Evolutionary conservation across 2,113 vertebrate genomes (phyloP).

Genomic region (Probosciger aterrimus): DNA sequence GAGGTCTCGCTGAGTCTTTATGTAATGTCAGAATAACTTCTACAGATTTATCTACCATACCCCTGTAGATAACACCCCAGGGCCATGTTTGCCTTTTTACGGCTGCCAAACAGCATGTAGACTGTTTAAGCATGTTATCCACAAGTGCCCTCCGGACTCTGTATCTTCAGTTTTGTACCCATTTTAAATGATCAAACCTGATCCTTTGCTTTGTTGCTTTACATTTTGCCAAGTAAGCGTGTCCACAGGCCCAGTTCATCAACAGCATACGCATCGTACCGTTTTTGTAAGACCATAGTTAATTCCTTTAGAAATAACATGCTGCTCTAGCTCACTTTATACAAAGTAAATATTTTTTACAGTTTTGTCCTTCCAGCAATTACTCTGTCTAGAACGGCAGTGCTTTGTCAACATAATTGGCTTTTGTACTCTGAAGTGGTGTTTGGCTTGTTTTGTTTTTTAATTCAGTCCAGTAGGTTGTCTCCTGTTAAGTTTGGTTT

Average conservation of each 20-base stretch:
- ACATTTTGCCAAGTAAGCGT: slow-evolving; percentile 59
- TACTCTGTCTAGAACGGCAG: not conserved
- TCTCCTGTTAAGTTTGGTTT: not conserved
- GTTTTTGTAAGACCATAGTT: not conserved
- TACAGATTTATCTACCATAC: slow-evolving; percentile 47
- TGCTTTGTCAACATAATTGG: not conserved
- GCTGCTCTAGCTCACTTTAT: slow-evolving; percentile 51
- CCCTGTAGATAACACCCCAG: slow-evolving; percentile 61
- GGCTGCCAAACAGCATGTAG: slow-evolving; percentile 63
- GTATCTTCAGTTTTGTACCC: slow-evolving; percentile 60
- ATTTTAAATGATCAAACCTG: slow-evolving; percentile 68
- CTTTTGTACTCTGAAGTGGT: not conserved
- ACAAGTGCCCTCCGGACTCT: slow-evolving; percentile 65
- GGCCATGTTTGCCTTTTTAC: slow-evolving; percentile 67
- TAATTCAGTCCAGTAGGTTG: not conserved
- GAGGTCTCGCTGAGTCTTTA: slow-evolving; percentile 66
- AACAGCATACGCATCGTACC: not conserved
- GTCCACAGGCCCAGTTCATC: slow-evolving; percentile 20
- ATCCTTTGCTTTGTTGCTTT: slow-evolving; percentile 57
- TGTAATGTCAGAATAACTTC: slow-evolving; percentile 68
- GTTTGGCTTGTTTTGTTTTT: not conserved
- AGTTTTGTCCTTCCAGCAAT: slow-evolving; percentile 18
- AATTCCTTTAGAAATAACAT: slow-evolving; percentile 57
- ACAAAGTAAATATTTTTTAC: slow-evolving; percentile 26
- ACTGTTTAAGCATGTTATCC: slow-evolving; percentile 53